Evolutionary conservation across 2,888 invertebrate genomes (phyloP).

Genomic region (Prosapia bicincta): DNA sequence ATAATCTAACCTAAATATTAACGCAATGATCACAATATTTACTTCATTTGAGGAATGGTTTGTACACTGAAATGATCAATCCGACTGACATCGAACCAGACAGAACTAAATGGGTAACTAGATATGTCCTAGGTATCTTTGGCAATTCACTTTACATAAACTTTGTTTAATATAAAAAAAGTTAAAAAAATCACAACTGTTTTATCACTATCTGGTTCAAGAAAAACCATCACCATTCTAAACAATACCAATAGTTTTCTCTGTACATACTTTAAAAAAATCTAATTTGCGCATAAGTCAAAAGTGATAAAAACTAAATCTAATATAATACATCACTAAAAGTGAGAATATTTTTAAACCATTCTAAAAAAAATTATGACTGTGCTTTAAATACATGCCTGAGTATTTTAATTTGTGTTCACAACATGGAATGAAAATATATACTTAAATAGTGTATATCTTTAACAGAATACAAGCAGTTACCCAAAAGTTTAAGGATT

Average conservation of each 20-base stretch:
- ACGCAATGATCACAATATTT: slow-evolving; percentile 25
- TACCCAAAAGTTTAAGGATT: too few species aligned
- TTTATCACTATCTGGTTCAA: background rate
- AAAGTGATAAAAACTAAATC: background rate
- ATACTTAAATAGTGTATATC: too few species aligned
- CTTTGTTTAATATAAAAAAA: background rate
- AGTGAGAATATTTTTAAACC: too few species aligned
- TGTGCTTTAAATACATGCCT: background rate
- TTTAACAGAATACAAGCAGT: too few species aligned
- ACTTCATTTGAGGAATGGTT: slow-evolving; percentile 25
- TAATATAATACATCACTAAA: too few species aligned
- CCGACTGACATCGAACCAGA: background rate
- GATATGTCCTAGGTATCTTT: background rate
- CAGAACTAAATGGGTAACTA: background rate
- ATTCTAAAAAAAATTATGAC: too few species aligned
- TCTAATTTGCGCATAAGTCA: background rate
- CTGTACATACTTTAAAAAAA: background rate
- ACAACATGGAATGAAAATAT: background rate
- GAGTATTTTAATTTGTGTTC: background rate
- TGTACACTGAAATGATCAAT: slow-evolving; percentile 28
- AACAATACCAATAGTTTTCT: background rate
- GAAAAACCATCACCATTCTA: background rate
- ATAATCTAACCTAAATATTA: slow-evolving; percentile 17
- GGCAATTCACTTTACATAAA: background rate
- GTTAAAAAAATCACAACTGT: background rate